phyloP scores from a whole-genome alignment of 92 coral and sea anemone species.

The Palythoa heliodiscus region DNA sequence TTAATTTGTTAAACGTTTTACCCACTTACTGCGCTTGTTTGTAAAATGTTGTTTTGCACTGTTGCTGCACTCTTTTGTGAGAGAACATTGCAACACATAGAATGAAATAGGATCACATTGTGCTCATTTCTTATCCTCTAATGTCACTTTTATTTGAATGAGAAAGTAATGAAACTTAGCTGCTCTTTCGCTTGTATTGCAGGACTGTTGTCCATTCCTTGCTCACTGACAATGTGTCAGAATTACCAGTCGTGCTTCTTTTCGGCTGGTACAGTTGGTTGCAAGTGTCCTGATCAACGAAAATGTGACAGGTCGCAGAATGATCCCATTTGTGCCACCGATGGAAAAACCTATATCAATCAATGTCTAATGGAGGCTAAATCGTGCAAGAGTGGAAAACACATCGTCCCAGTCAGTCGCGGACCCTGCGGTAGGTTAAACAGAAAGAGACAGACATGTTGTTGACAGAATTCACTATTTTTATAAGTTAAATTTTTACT shows the following conservation, averaged over 20 bases:
- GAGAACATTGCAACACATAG: too few species aligned
- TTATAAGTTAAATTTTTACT: too few species aligned
- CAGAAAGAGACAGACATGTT: neutral
- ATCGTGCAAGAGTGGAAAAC: constrained; percentile 71
- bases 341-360: constrained; percentile 81
- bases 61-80: too few species aligned
- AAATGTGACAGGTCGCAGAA: constrained; percentile 61
- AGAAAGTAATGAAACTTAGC: neutral
- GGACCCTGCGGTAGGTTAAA: constrained; percentile 81
- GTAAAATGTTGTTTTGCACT: too few species aligned
- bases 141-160: too few species aligned
- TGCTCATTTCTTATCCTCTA: too few species aligned
- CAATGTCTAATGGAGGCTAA: constrained; percentile 81
- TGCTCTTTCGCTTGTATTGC: neutral
- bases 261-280: constrained; percentile 80
- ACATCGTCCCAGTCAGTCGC: constrained; percentile 60
- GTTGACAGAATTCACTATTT: too few species aligned
- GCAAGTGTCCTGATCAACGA: constrained; percentile 85
- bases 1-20: too few species aligned
- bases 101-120: too few species aligned
- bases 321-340: constrained; percentile 75
- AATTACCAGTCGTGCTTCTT: constrained; percentile 68
- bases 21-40: too few species aligned
- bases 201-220: constrained; percentile 70
- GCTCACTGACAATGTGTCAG: constrained; percentile 73